Evolutionary conservation across 2,797 vertebrate genomes (phyloP).

Genomic region (Florisuga fusca): DNA sequence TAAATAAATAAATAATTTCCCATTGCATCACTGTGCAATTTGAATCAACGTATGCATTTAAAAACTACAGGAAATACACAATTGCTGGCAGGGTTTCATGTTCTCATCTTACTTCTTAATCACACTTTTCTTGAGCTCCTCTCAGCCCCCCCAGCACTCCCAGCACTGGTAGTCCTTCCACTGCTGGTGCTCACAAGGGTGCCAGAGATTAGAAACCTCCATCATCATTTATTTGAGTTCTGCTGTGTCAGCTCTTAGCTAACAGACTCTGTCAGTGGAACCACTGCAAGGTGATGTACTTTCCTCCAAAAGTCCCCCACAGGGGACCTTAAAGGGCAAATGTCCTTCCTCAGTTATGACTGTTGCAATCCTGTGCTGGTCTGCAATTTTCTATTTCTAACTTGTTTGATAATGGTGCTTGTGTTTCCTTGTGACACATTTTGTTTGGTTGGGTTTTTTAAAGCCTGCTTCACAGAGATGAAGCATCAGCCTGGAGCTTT

Average conservation of each 20-base stretch:
- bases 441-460: neutral
- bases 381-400: neutral
- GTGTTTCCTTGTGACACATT: accelerated
- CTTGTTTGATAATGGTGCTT: neutral
- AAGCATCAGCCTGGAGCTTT: neutral
- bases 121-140: neutral
- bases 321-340: neutral
- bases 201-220: neutral
- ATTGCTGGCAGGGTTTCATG: neutral
- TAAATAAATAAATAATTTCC: neutral
- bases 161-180: neutral
- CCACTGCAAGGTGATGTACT: neutral
- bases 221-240: neutral
- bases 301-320: neutral
- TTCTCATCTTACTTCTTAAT: neutral
- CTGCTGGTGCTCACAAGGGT: neutral
- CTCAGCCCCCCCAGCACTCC: neutral
- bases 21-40: slow-evolving; percentile 15
- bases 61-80: slow-evolving; percentile 2
- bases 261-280: neutral
- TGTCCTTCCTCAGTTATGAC: neutral
- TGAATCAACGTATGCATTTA: slow-evolving; percentile 16
- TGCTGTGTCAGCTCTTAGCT: slow-evolving; percentile 14
- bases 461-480: neutral
- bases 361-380: neutral